These are phyloP conservation scores for Minunthozetes semirufus DNA, from an alignment of 2,888 invertebrate genomes.

Conservation along the genomic window DNA sequence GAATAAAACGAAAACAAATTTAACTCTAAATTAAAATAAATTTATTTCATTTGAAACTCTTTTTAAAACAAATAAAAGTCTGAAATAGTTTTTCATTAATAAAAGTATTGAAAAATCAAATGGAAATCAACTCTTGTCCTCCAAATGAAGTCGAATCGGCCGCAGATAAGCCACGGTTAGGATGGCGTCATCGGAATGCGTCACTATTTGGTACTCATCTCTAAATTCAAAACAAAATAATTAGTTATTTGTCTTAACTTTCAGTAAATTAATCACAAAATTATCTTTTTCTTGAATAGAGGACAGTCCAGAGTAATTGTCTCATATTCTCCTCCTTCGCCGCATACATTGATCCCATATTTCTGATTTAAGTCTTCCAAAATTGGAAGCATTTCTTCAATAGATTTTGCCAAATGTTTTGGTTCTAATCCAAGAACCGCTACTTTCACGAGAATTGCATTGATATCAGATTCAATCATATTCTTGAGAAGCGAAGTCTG, in stretches of 20 bases:
- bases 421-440: constrained; percentile 87
- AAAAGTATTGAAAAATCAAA: too few relatives aligned
- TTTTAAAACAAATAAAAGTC: too few relatives aligned
- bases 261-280: constrained; percentile 25
- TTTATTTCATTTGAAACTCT: too few relatives aligned
- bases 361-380: constrained; percentile 81
- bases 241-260: neutral
- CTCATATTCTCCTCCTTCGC: constrained; percentile 99
- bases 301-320: constrained; percentile 96
- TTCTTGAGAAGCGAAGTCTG: constrained; percentile 88
- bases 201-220: constrained; percentile 74
- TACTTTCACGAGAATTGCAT: constrained; percentile 95
- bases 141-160: constrained; percentile 72
- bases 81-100: too few relatives aligned
- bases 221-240: neutral
- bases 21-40: too few relatives aligned
- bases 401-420: constrained; percentile 75
- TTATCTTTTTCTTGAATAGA: constrained; percentile 69
- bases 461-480: constrained; percentile 87
- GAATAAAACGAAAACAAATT: neutral
- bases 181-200: constrained; percentile 83
- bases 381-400: constrained; percentile 77
- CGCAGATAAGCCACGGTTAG: constrained; percentile 92
- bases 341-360: constrained; percentile 90
- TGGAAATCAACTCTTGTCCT: constrained; percentile 55